Evolutionary conservation across 1,140 invertebrate species (phyloP).

Genomic region (Tachypleus tridentatus): DNA sequence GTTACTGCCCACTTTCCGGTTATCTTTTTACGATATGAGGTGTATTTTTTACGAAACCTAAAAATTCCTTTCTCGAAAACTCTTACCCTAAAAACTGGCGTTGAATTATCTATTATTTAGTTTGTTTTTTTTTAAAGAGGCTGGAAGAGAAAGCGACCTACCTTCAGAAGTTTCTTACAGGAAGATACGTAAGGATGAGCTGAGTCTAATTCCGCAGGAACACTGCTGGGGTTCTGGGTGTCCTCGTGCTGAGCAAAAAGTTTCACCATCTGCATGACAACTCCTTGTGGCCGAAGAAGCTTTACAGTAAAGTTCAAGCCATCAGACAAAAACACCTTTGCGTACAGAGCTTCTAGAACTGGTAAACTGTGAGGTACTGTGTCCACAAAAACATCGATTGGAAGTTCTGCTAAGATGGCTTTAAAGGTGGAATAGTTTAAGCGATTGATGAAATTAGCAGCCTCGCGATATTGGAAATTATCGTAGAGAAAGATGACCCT

Average conservation of each 20-base stretch:
- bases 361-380: slow-evolving; percentile 71
- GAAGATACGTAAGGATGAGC: slow-evolving; percentile 29
- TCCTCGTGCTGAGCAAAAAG: slow-evolving; percentile 54
- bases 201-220: slow-evolving; percentile 6
- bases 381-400: slow-evolving; percentile 72
- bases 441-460: slow-evolving; percentile 58
- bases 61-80: too few species aligned
- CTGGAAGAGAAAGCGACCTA: slow-evolving; percentile 8
- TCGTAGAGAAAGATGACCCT: slow-evolving; percentile 57
- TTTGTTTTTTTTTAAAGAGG: too few species aligned
- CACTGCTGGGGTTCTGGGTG: slow-evolving; percentile 6
- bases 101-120: too few species aligned
- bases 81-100: too few species aligned
- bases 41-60: too few species aligned
- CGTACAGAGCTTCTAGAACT: slow-evolving; percentile 70
- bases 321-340: slow-evolving; percentile 45
- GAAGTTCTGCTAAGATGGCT: slow-evolving; percentile 55
- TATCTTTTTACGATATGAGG: too few species aligned
- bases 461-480: slow-evolving; percentile 62
- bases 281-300: slow-evolving; percentile 54
- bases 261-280: slow-evolving; percentile 65
- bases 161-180: slow-evolving; percentile 44
- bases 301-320: slow-evolving; percentile 30
- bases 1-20: too few species aligned
- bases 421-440: slow-evolving; percentile 58